These are phyloP conservation scores for Pelochelys cantorii DNA, from an alignment of 2,797 vertebrate species.

Conservation along the genomic window DNA sequence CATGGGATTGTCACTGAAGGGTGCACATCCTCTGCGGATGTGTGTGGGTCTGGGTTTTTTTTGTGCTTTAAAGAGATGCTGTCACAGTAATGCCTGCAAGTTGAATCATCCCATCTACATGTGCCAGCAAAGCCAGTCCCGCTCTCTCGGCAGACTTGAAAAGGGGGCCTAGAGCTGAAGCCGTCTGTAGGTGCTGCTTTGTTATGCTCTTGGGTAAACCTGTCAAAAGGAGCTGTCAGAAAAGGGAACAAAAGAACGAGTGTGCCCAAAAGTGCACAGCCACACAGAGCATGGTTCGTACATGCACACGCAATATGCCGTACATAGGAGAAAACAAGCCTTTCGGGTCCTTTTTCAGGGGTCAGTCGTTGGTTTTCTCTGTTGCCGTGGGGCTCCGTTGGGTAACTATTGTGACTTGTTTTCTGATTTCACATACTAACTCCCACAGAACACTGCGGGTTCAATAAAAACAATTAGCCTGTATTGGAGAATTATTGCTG, in stretches of 20 bases:
- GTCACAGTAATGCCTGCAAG: not conserved
- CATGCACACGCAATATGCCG: not conserved
- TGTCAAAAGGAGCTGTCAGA: slow-evolving; percentile 22
- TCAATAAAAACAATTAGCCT: not conserved
- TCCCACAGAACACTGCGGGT: not conserved
- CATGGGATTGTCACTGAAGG: not conserved
- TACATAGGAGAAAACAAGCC: not conserved
- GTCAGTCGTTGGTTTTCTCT: not conserved
- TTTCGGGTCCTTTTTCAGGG: not conserved
- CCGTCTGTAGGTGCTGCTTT: not conserved
- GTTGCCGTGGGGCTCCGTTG: not conserved
- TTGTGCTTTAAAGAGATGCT: not conserved
- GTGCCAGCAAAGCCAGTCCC: not conserved
- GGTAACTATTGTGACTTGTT: not conserved
- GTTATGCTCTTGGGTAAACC: not conserved
- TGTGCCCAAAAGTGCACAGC: not conserved
- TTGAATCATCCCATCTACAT: not conserved
- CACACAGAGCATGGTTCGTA: accelerated
- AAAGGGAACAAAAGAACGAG: not conserved
- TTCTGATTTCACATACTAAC: not conserved
- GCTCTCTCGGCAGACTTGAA: slow-evolving; percentile 16
- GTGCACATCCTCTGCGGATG: not conserved
- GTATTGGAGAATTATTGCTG: not conserved
- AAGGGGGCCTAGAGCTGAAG: slow-evolving; percentile 4
- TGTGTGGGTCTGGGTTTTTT: not conserved